phyloP scores from a whole-genome alignment of 37 sponge, comb jelly and placozoan species.

The Corticium candelabrum region DNA sequence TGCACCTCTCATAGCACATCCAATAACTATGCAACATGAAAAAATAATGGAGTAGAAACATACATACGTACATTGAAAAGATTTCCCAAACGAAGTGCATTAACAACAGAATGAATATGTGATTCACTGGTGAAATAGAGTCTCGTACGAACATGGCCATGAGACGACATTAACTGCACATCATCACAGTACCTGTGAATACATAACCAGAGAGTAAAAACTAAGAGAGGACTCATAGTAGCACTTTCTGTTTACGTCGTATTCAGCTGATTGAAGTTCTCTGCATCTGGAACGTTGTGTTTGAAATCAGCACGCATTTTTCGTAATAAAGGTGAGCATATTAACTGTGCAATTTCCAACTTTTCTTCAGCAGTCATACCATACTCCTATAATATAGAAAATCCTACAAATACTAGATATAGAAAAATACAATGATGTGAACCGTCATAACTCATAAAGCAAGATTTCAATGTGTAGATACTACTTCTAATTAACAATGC shows the following conservation, averaged over 20 bases:
- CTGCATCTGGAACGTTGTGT: constrained; percentile 44
- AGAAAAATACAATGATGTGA: neutral
- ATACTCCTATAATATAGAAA: constrained; percentile 81
- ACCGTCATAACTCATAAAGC: neutral
- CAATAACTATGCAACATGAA: too few relatives aligned
- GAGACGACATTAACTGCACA: constrained; percentile 63
- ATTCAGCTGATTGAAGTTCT: constrained; percentile 58
- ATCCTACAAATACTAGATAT: too few relatives aligned
- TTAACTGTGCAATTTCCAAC: constrained; percentile 55
- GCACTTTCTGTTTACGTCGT: constrained; percentile 36
- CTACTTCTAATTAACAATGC: neutral
- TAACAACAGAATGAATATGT: constrained; percentile 77
- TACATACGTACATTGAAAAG: constrained; percentile 66
- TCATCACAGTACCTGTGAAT: constrained; percentile 42
- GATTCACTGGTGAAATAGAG: constrained; percentile 95
- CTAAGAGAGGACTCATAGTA: too few relatives aligned
- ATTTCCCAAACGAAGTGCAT: constrained; percentile 49
- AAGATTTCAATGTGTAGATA: neutral
- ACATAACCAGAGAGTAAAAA: constrained; percentile 6
- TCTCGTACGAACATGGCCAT: constrained; percentile 75
- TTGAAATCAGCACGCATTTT: constrained; percentile 80
- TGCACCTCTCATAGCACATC: too few relatives aligned
- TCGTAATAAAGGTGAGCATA: constrained; percentile 54
- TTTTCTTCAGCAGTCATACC: constrained; percentile 83
- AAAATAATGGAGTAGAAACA: too few relatives aligned